Base-by-base conservation (phyloP, 2,797 vertebrate genomes). In the Sebastes taczanowskii region DNA sequence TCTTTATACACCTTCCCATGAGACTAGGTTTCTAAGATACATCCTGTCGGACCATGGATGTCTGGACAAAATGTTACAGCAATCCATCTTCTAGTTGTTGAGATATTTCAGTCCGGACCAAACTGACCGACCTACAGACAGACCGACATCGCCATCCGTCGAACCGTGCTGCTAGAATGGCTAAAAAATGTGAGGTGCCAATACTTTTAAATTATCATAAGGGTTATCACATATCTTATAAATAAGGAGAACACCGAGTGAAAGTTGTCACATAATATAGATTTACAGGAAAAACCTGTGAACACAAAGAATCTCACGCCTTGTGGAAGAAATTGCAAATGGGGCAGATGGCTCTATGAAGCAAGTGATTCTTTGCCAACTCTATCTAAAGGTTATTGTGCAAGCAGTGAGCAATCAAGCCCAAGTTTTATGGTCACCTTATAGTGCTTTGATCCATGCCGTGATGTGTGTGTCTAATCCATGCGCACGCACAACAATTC, bases 351-450 rank as follows among this genome's bases (percentile, higher is more conserved):
- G 85, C 35, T 85, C 16, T 34, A 30, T 73, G 77, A 80, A 60
- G 76, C 49, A 29, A 72, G 74, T 35, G 20, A 71, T 76, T 76
- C 52, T 42, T 66, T 71, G 78, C 82, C 82, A 87, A 56, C 34
- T 73, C 20, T 34, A 62, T 81, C 49, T 78, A 86, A 88, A 86
- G 77, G 79, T 91, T 81, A 81, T 69, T 81, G 73, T 72, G 61
- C 76, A 86, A 71, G 46, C 25, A 30, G 70, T 5, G 10, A 77
- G 29, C 78, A 78, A 85, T 88, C 70, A 86, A 84, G 71, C 59
- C 22, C 6, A 72, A 27, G 60, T 71, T 77, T 82, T 81, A 81
- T 85, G 71, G 69, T 74, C 65, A 84, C 29, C 23, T 75, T 64
- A 71, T 14, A 70, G 61, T 18, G 60, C 71, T 70, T 77, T 29